Percentiles rank a stretch among this genome's conserved stretches.
Evolutionary conservation across 2,797 vertebrate genomes (phyloP).

Genomic region (Otus scops): DNA sequence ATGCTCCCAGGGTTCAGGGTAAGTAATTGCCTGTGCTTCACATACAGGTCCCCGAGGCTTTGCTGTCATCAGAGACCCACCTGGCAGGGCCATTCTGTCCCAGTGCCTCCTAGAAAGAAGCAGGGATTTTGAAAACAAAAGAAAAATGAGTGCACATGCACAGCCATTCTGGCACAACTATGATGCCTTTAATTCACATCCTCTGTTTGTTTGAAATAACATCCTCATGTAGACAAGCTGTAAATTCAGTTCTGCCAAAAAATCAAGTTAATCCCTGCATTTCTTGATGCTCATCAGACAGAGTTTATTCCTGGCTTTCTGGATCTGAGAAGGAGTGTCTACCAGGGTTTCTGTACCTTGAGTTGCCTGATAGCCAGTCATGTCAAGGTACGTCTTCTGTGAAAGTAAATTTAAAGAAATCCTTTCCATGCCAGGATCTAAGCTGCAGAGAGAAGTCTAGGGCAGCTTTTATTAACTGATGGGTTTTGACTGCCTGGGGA

Average conservation of each 20-base stretch:
- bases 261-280: not conserved
- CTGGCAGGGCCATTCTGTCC: fast-evolving
- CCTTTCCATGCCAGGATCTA: not conserved
- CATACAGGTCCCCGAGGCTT: fast-evolving
- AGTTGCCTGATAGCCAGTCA: not conserved
- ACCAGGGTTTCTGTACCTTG: not conserved
- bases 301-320: not conserved
- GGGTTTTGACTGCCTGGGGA: not conserved
- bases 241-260: slow-evolving; percentile 28
- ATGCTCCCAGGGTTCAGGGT: not conserved
- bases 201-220: not conserved
- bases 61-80: not conserved
- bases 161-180: not conserved
- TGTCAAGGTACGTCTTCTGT: not conserved
- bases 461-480: not conserved
- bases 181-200: not conserved
- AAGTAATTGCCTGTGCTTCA: not conserved
- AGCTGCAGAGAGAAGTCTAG: not conserved
- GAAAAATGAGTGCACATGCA: not conserved
- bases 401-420: not conserved
- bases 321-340: not conserved
- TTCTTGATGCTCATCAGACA: not conserved
- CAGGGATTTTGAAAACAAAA: not conserved
- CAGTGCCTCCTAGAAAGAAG: not conserved
- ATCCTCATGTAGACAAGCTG: not conserved